phyloP scores from a whole-genome alignment of 2,113 vertebrate species.

The Prionailurus bengalensis region DNA sequence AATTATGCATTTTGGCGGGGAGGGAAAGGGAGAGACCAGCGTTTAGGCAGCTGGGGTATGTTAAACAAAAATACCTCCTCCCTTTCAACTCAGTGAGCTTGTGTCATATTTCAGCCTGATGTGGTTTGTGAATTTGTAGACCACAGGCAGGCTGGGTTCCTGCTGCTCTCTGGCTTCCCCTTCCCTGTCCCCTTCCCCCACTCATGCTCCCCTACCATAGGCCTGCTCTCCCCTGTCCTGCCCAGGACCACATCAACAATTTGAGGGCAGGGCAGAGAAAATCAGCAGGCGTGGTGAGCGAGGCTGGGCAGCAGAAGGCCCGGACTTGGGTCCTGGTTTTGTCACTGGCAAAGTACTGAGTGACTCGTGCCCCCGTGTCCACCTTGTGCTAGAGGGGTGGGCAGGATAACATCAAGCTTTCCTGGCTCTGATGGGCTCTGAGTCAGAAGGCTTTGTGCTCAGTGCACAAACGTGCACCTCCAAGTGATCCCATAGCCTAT shows the following conservation, averaged over 20 bases:
- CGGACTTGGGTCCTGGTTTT: background rate
- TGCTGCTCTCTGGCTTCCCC: background rate
- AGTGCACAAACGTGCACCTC: accelerated
- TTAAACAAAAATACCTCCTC: slow-evolving; percentile 77
- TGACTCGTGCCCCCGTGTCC: background rate
- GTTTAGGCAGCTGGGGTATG: slow-evolving; percentile 65
- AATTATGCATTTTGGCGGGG: background rate
- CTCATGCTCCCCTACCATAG: too few relatives aligned
- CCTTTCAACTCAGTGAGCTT: background rate
- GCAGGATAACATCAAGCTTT: background rate
- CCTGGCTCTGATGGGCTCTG: background rate
- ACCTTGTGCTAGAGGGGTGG: accelerated
- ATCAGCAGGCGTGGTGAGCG: background rate
- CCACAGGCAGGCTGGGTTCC: slow-evolving; percentile 70
- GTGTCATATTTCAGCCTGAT: slow-evolving; percentile 77
- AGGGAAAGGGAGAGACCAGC: slow-evolving; percentile 26
- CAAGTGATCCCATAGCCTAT: background rate
- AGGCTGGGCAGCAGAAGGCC: background rate
- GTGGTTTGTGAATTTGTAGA: slow-evolving; percentile 73
- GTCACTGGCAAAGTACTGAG: background rate
- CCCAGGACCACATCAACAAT: slow-evolving; percentile 44
- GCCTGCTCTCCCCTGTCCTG: background rate
- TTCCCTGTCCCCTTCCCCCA: background rate
- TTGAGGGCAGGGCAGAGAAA: slow-evolving; percentile 47
- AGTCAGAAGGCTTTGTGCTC: background rate